phyloP scores from a whole-genome alignment of 2,113 vertebrate species.

The Panthera tigris region DNA sequence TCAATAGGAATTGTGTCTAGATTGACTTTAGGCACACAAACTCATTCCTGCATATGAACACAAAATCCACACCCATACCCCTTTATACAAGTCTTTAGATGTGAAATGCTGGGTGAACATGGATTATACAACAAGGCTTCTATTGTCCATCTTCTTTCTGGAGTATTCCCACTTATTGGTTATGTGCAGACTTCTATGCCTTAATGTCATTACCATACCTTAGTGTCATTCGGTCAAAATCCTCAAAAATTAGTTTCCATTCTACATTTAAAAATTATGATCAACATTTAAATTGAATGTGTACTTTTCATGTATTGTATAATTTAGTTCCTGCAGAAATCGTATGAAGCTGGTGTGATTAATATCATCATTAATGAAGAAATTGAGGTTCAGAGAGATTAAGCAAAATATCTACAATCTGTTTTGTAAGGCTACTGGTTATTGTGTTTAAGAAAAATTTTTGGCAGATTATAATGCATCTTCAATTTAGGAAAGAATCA shows the following conservation, averaged over 20 bases:
- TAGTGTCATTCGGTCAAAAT: background rate
- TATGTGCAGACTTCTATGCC: background rate
- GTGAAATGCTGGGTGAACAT: background rate
- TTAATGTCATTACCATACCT: background rate
- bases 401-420: background rate
- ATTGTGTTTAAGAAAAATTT: background rate
- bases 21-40: background rate
- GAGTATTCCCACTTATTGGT: background rate
- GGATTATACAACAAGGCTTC: background rate
- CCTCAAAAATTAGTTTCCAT: background rate
- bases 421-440: background rate
- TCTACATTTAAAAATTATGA: background rate
- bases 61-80: background rate
- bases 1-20: background rate
- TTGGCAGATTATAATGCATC: background rate
- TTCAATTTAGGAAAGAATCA: background rate
- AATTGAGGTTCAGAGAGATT: background rate
- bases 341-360: background rate
- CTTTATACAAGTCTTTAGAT: background rate
- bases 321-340: background rate
- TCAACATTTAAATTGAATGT: background rate
- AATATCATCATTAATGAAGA: background rate
- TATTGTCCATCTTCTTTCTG: background rate
- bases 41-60: background rate
- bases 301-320: background rate